phyloP scores from a whole-genome alignment of 2,888 invertebrate species.

The Sclerodermus sp. region DNA sequence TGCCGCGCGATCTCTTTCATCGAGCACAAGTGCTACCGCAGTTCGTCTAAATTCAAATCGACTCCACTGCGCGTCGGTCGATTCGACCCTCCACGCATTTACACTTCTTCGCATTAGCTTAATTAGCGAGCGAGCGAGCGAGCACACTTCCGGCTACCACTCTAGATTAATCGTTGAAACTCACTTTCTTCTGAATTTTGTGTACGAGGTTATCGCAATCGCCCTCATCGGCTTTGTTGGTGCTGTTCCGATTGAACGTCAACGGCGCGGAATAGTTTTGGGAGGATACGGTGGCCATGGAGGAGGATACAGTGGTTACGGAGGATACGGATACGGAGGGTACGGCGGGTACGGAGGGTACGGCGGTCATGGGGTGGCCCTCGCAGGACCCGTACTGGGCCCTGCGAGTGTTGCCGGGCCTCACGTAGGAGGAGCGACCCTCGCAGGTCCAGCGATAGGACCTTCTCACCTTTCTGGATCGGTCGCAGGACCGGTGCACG shows the following conservation, averaged over 20 bases:
- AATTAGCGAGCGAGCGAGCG: neutral
- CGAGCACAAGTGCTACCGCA: no score
- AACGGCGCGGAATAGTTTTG: constrained; percentile 39
- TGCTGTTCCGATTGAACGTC: constrained; percentile 29
- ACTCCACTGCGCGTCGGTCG: no score
- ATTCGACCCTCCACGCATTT: no score
- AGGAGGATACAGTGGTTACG: constrained; percentile 29
- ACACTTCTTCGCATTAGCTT: no score
- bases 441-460: constrained; percentile 49
- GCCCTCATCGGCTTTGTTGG: constrained; percentile 36
- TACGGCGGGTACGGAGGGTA: constrained; percentile 22
- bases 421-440: constrained; percentile 39
- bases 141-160: neutral
- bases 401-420: constrained; percentile 44
- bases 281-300: constrained; percentile 24
- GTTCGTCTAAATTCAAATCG: no score
- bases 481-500: constrained; percentile 47
- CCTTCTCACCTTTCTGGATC: constrained; percentile 48
- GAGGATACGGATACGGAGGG: constrained; percentile 35
- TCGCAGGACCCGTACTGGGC: constrained; percentile 47
- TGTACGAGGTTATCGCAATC: constrained; percentile 35
- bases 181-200: no score
- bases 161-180: no score
- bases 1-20: no score
- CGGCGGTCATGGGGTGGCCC: constrained; percentile 43